Conservation (phyloP, 2,888 invertebrate genomes). For the Temnothorax unifasciatus region DNA sequence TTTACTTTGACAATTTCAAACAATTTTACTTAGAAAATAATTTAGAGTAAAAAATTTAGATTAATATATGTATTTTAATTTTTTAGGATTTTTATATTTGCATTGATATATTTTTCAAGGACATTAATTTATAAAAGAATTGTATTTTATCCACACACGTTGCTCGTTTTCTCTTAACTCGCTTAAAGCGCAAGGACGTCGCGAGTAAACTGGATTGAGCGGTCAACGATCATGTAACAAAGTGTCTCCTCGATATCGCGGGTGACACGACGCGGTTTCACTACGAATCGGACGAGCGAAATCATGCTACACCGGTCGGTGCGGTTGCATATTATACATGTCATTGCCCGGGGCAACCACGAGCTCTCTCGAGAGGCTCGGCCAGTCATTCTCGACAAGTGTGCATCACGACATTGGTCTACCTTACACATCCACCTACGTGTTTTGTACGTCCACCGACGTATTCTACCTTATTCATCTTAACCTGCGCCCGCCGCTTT, state of each 20-base stretch:
- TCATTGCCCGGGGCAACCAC: constrained; percentile 80
- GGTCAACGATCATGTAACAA: constrained; percentile 53
- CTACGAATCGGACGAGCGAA: constrained; percentile 54
- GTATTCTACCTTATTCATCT: constrained; percentile 68
- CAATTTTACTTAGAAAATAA: neutral
- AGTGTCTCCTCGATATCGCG: constrained; percentile 47
- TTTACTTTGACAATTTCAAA: neutral
- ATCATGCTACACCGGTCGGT: constrained; percentile 53
- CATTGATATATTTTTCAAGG: neutral
- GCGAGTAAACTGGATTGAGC: constrained; percentile 45
- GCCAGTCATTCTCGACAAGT: constrained; percentile 77
- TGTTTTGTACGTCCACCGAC: constrained; percentile 65
- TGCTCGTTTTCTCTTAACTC: neutral
- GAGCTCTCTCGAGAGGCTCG: constrained; percentile 76
- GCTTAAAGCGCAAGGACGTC: constrained; percentile 21
- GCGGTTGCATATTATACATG: constrained; percentile 71
- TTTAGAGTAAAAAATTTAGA: neutral
- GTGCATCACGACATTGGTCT: constrained; percentile 76
- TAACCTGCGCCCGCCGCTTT: constrained; percentile 61
- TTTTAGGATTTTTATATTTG: neutral
- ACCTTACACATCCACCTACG: constrained; percentile 72
- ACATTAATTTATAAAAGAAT: neutral
- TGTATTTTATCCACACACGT: neutral
- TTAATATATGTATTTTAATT: neutral
- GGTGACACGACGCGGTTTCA: constrained; percentile 50